Conservation (phyloP, 1,140 invertebrate genomes). For the Tribolium madens region DNA sequence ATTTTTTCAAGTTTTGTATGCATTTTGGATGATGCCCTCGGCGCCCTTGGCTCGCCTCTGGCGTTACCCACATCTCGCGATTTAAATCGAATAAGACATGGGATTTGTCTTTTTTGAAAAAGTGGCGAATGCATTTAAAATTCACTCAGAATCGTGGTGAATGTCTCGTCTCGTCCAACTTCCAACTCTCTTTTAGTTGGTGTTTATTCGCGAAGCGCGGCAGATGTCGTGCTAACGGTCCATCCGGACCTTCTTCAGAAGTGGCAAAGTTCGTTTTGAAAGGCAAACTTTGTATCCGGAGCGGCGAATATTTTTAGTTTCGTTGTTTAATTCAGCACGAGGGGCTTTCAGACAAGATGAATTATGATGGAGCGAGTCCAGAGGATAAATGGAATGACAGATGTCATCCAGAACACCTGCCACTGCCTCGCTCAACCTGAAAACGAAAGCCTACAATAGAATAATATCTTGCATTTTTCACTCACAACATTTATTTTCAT, state of each 20-base stretch:
- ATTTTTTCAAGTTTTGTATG: too few species aligned
- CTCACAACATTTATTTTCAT: conserved; percentile 27
- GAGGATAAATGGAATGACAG: conserved; percentile 35
- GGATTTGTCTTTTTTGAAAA: too few species aligned
- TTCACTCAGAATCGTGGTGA: too few species aligned
- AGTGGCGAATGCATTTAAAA: too few species aligned
- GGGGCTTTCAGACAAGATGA: conserved; percentile 20
- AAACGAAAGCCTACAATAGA: conserved; percentile 12
- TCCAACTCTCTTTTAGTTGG: background rate
- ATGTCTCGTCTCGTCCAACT: too few species aligned
- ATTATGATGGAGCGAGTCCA: conserved; percentile 35
- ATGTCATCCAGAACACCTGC: conserved; percentile 32
- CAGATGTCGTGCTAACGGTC: conserved; percentile 6
- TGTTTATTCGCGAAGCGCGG: background rate
- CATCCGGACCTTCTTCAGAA: background rate
- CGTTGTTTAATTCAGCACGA: conserved; percentile 30
- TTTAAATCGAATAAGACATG: too few species aligned
- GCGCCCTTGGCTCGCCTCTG: too few species aligned
- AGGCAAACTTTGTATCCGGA: conserved; percentile 5
- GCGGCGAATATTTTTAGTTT: conserved; percentile 25
- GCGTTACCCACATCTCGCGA: too few species aligned
- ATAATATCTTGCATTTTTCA: conserved; percentile 37
- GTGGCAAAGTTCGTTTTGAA: conserved; percentile 13
- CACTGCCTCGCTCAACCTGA: conserved; percentile 9
- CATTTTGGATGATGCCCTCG: too few species aligned